Evolutionary conservation across 1,140 invertebrate genomes (phyloP), one percentile per base, ranked within the genome.

Genomic region (Caenorhabditis latens): DNA sequence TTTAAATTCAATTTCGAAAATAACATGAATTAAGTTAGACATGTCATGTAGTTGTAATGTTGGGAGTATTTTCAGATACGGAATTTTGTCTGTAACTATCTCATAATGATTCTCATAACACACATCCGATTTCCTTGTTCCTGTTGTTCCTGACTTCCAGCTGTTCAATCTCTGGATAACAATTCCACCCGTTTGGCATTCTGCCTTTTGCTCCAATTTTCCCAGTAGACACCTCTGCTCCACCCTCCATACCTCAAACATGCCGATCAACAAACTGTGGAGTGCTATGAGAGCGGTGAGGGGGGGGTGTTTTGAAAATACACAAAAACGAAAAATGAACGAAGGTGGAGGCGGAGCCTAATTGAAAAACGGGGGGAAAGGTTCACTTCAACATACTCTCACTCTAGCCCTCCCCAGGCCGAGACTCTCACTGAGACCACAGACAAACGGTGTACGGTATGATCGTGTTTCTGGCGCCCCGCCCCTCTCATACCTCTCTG

Each of bases 261-360:
- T 71, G 9, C 65, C 71, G 71, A 50, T 79, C 71, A 79, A 79
- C 71, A 79, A 79, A 48, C 46, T 16, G 42, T 42, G 40, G 5
- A 7, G 46, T 24, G 32, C 32, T 32, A 46, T 11, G 14, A 19
- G 13, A 58, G 46, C 14, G 71, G 46, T 4, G 4, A 16, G 42
- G 67, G 67, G 67, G 40, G 11, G 43, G n/a, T 79, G 71, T 79
- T 79, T 79, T 79, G 71, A 79, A 79, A 79, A 79, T 50, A 24
- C 43, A n/a, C 40, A 79, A 79, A 48, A 79, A 53, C 50, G 50
- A 24, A 43, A 50, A 48, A 8, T 5, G n/a, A 21, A 8, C n/a
- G 8, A n/a, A n/a, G 14, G 8, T 11, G n/a, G 61, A 24, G 71
- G 46, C 43, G 71, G 71, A 43, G 71, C 43, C 42, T 65, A n/a